These are phyloP conservation scores for Virgularia gustaviana DNA, from an alignment of 92 coral and sea anemone genomes.

Conservation along the genomic window DNA sequence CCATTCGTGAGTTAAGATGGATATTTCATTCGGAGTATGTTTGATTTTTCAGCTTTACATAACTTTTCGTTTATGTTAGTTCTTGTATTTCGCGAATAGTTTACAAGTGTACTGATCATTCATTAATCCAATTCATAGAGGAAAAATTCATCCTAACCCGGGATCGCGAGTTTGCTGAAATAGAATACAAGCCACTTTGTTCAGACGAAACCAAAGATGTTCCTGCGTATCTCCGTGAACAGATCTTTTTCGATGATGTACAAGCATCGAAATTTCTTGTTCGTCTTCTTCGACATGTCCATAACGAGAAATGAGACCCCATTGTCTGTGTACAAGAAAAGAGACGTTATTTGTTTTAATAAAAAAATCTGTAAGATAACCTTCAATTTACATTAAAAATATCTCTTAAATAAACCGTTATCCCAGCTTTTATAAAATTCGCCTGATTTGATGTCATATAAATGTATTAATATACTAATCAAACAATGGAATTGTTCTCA, in stretches of 20 bases:
- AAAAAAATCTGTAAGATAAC: no score
- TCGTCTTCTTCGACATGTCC: conserved; percentile 54
- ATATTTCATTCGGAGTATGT: no score
- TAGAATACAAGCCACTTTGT: conserved; percentile 74
- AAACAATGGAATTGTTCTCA: no score
- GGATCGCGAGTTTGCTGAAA: conserved; percentile 81
- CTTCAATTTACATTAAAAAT: no score
- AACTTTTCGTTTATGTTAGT: background rate
- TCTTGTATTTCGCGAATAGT: background rate
- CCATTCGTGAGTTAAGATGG: no score
- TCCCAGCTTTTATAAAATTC: no score
- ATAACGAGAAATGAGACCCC: background rate
- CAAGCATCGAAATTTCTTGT: conserved; percentile 75
- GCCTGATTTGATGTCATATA: background rate
- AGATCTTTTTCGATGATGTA: conserved; percentile 62
- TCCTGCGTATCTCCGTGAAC: conserved; percentile 69
- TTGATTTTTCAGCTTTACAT: background rate
- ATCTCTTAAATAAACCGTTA: no score
- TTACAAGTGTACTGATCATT: no score
- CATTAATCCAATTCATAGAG: no score
- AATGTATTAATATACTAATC: no score
- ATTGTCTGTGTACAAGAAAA: background rate
- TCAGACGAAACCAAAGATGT: conserved; percentile 56
- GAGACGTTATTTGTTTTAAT: no score
- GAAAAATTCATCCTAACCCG: conserved; percentile 64